A percentile compares a stretch with the other conserved stretches of the same genome.
Evolutionary conservation across 2,113 vertebrate species (phyloP).

Genomic region (Oostethus manadensis): DNA sequence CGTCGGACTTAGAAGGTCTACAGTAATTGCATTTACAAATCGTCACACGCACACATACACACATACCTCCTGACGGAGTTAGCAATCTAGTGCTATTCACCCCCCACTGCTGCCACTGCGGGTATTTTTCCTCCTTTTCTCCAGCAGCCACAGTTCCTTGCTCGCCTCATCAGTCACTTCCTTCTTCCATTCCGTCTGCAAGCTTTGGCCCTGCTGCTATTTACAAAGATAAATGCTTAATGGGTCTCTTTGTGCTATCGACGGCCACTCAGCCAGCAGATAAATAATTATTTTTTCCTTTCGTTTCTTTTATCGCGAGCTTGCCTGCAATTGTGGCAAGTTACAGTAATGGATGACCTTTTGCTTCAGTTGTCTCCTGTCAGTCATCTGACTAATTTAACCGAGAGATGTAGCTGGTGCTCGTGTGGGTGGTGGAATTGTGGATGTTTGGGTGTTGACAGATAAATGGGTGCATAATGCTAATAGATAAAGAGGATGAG

Average conservation of each 20-base stretch:
- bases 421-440: constrained; percentile 37
- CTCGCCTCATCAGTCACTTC: constrained; percentile 59
- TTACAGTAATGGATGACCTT: constrained; percentile 72
- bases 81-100: constrained; percentile 19
- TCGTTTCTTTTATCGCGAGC: constrained; percentile 57
- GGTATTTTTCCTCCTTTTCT: constrained; percentile 29
- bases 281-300: constrained; percentile 53
- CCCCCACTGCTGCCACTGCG: constrained; percentile 35
- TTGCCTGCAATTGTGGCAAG: constrained; percentile 64
- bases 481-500: constrained; percentile 56
- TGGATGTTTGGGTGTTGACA: constrained; percentile 60
- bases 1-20: constrained; percentile 49
- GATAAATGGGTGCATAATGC: constrained; percentile 70
- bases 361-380: constrained; percentile 57
- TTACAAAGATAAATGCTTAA: constrained; percentile 74
- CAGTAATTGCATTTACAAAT: constrained; percentile 58
- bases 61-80: constrained; percentile 32
- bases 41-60: constrained; percentile 4
- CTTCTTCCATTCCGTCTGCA: constrained; percentile 38
- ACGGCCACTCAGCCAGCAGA: constrained; percentile 67
- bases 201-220: constrained; percentile 52
- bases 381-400: constrained; percentile 55
- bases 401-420: constrained; percentile 40
- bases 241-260: constrained; percentile 68
- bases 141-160: constrained; percentile 42